Evolutionary conservation across 2,113 vertebrate species (phyloP).

Genomic region (human (Homo sapiens)): DNA sequence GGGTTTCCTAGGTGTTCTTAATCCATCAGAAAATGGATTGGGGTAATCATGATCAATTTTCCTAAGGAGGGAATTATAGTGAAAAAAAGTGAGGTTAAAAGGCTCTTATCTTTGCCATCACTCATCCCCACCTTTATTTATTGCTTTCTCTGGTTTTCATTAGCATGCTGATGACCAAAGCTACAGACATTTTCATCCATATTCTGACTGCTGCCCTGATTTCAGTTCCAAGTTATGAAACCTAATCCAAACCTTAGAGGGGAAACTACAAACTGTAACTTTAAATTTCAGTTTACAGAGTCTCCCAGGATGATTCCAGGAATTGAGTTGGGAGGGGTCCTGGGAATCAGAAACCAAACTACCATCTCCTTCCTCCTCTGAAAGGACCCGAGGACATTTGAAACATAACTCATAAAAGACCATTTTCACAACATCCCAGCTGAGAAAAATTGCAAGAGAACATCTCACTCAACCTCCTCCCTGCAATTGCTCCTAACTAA

Average conservation of each 20-base stretch:
- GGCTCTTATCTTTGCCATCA: conserved; percentile 52
- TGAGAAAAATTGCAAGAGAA: conserved; percentile 35
- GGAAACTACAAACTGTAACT: conserved; percentile 72
- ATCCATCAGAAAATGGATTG: conserved; percentile 49
- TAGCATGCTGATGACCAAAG: conserved; percentile 78
- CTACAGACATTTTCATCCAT: conserved; percentile 74
- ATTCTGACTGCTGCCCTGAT: conserved; percentile 64
- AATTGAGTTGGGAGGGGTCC: conserved; percentile 56
- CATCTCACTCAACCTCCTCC: background rate
- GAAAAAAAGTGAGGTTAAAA: conserved; percentile 71
- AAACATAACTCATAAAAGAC: conserved; percentile 56
- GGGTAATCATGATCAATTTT: conserved; percentile 55
- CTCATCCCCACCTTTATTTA: conserved; percentile 58
- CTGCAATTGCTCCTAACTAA: conserved; percentile 43
- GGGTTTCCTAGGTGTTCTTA: conserved; percentile 67
- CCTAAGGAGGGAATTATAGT: conserved; percentile 50
- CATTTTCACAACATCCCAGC: conserved; percentile 42
- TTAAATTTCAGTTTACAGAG: conserved; percentile 76
- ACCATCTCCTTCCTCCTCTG: conserved; percentile 58
- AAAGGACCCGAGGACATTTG: conserved; percentile 53
- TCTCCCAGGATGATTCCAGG: conserved; percentile 67
- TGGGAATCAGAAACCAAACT: conserved; percentile 72
- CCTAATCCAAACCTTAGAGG: conserved; percentile 76
- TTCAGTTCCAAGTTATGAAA: conserved; percentile 78
- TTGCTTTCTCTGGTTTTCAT: conserved; percentile 78